phyloP scores from a whole-genome alignment of 2,113 vertebrate genomes.

The Rutilus rutilus region DNA sequence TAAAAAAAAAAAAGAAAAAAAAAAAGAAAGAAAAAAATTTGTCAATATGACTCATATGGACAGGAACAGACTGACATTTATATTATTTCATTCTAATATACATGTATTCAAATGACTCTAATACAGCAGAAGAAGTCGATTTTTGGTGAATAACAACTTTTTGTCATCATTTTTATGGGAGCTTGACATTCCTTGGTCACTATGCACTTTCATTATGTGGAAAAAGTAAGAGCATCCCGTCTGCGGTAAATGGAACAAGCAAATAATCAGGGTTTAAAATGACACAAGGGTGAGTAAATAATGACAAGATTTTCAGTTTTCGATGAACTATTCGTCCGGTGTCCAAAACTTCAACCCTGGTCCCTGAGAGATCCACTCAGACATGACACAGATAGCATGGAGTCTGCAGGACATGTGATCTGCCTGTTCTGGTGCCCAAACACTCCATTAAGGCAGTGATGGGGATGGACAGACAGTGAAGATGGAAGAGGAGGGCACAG shows the following conservation, averaged over 20 bases:
- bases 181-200: background rate
- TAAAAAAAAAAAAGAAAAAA: too few relatives aligned
- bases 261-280: background rate
- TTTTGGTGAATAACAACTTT: background rate
- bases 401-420: conserved; percentile 4
- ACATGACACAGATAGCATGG: conserved; percentile 31
- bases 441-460: conserved; percentile 41
- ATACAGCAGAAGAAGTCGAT: too few relatives aligned
- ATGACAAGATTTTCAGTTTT: background rate
- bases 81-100: background rate
- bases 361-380: conserved; percentile 17
- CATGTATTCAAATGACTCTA: background rate
- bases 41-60: background rate
- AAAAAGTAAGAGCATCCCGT: background rate
- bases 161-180: background rate
- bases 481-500: conserved; percentile 54
- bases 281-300: background rate
- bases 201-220: background rate
- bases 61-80: background rate
- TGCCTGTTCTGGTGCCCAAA: conserved; percentile 16
- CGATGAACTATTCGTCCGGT: background rate
- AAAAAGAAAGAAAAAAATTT: background rate
- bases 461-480: conserved; percentile 32
- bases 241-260: background rate
- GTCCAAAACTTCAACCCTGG: background rate